These are phyloP conservation scores for Nothoprocta pentlandii DNA, from an alignment of 2,113 vertebrate species.

Conservation along the genomic window DNA sequence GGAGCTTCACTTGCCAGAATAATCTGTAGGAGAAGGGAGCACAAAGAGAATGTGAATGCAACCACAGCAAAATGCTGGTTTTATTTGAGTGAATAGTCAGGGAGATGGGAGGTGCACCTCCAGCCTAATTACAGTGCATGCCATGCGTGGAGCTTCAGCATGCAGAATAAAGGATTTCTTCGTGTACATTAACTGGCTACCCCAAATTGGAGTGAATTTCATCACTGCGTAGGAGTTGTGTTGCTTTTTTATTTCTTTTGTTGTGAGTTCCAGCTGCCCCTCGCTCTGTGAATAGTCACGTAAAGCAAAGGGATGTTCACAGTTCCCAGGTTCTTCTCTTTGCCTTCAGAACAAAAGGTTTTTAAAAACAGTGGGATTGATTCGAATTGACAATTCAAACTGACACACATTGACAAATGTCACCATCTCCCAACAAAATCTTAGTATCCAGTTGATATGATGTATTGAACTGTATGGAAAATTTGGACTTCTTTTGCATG, in stretches of 20 bases:
- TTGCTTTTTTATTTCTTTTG: not conserved
- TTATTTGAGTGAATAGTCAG: not conserved
- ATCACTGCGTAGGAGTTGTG: not conserved
- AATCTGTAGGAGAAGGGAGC: not conserved
- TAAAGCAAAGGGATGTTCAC: not conserved
- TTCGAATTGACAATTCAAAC: not conserved
- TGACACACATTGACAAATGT: not conserved
- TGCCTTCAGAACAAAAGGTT: not conserved
- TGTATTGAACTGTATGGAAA: too few relatives aligned
- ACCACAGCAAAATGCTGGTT: not conserved
- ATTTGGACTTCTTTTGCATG: too few relatives aligned
- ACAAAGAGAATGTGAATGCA: not conserved
- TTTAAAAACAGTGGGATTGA: not conserved
- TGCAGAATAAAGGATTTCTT: not conserved
- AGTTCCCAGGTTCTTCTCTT: not conserved
- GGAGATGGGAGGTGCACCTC: not conserved
- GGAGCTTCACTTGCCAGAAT: slow-evolving; percentile 12
- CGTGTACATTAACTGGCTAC: not conserved
- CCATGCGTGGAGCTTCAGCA: not conserved
- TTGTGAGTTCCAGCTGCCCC: too few relatives aligned
- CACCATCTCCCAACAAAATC: not conserved
- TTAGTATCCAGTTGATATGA: too few relatives aligned
- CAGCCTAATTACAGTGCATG: not conserved
- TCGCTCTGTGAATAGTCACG: not conserved
- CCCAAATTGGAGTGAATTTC: not conserved